Conservation (phyloP, 2,113 vertebrate species). For the Gopherus flavomarginatus region DNA sequence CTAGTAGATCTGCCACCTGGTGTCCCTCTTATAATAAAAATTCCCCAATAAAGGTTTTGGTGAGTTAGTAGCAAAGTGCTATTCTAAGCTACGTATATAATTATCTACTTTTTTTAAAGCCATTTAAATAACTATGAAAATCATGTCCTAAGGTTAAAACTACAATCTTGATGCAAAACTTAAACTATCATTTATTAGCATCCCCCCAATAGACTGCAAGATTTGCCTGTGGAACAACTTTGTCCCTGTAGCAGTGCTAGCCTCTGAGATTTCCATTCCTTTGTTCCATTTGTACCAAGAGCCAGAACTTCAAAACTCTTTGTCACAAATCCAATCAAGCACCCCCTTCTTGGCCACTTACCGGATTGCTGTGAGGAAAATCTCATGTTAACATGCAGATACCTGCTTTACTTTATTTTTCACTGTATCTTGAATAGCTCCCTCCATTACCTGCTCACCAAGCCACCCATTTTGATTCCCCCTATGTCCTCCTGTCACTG, state of each 20-base stretch:
- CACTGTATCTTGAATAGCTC: neutral
- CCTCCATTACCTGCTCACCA: neutral
- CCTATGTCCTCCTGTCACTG: neutral
- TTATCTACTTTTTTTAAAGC: constrained; percentile 12
- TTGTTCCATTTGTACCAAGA: neutral
- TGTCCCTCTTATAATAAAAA: neutral
- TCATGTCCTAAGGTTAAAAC: neutral
- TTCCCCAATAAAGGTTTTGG: neutral
- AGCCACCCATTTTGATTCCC: neutral
- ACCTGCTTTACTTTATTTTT: neutral
- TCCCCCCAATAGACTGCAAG: neutral
- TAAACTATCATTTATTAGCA: neutral
- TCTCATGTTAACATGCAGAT: neutral
- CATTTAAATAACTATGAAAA: neutral
- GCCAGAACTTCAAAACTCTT: neutral
- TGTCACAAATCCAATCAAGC: neutral
- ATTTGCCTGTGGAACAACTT: neutral
- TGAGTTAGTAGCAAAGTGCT: neutral
- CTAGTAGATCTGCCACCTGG: neutral
- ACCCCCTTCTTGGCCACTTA: neutral
- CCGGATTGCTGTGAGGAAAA: neutral
- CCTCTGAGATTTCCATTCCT: neutral
- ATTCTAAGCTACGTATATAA: neutral
- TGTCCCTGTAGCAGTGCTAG: neutral
- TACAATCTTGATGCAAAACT: neutral